Conservation (phyloP, 2,888 invertebrate species). For the Agrypnus murinus region DNA sequence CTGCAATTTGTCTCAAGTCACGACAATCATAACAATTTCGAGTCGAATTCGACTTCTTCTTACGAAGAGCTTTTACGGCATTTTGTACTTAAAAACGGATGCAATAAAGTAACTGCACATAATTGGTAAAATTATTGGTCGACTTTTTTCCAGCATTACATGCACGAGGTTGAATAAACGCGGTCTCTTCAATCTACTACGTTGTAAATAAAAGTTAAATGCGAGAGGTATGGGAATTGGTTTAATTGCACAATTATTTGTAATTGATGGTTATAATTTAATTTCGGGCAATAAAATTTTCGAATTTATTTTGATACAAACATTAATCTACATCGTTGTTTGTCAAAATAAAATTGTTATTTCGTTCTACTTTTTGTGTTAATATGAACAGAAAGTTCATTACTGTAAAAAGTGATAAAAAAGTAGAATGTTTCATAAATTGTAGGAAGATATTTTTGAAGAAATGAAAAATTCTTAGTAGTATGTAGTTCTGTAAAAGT, state of each 20-base stretch:
- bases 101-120: slow-evolving; percentile 35
- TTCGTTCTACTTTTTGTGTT: too few relatives aligned
- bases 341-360: too few relatives aligned
- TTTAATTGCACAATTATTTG: slow-evolving; percentile 22
- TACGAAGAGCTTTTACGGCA: slow-evolving; percentile 12
- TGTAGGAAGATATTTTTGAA: too few relatives aligned
- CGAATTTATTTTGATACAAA: not conserved
- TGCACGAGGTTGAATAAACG: slow-evolving; percentile 21
- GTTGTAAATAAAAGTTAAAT: not conserved
- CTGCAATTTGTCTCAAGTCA: slow-evolving; percentile 49
- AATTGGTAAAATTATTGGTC: slow-evolving; percentile 32
- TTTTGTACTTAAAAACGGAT: slow-evolving; percentile 19
- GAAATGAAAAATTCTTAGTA: too few relatives aligned
- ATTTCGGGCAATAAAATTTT: not conserved
- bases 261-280: slow-evolving; percentile 15
- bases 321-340: not conserved
- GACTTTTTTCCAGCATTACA: slow-evolving; percentile 23
- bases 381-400: too few relatives aligned
- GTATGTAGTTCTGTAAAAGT: too few relatives aligned
- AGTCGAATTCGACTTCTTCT: slow-evolving; percentile 38
- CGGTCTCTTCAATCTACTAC: not conserved
- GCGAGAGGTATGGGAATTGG: not conserved
- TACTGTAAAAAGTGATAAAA: too few relatives aligned
- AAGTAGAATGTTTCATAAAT: too few relatives aligned
- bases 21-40: slow-evolving; percentile 44